phyloP scores from a whole-genome alignment of 2,888 invertebrate species.

The Blastobasis lacticolella region DNA sequence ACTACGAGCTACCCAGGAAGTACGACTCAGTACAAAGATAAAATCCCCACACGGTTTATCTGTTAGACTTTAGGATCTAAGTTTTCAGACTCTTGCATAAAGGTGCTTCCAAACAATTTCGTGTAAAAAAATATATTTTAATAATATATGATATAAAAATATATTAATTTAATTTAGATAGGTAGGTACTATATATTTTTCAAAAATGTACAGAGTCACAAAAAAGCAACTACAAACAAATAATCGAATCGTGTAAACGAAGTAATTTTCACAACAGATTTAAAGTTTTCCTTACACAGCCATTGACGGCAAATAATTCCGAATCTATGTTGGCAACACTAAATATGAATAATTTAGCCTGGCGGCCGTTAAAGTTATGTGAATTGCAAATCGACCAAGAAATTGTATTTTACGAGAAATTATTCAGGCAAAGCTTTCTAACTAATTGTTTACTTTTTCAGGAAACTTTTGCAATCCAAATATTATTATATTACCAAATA shows the following conservation, averaged over 20 bases:
- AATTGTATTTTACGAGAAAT: slow-evolving; percentile 57
- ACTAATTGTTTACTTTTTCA: slow-evolving; percentile 60
- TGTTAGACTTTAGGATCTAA: too few species aligned
- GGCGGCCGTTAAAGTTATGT: slow-evolving; percentile 31
- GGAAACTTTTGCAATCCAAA: slow-evolving; percentile 48
- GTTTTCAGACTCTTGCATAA: too few species aligned
- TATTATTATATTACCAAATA: slow-evolving; percentile 33
- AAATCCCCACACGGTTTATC: slow-evolving; percentile 19
- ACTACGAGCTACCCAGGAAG: slow-evolving; percentile 16
- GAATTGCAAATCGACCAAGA: slow-evolving; percentile 61
- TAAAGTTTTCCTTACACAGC: background rate
- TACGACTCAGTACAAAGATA: slow-evolving; percentile 12
- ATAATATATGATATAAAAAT: too few species aligned
- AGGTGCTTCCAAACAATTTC: too few species aligned
- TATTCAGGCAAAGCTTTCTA: slow-evolving; percentile 59
- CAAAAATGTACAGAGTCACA: too few species aligned
- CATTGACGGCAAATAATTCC: background rate
- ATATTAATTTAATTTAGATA: too few species aligned
- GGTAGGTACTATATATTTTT: too few species aligned
- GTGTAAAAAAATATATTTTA: too few species aligned
- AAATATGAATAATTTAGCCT: slow-evolving; percentile 44
- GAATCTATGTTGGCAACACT: slow-evolving; percentile 19
- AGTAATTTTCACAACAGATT: background rate
- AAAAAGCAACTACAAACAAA: background rate
- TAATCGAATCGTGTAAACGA: background rate